Percentiles rank a stretch among this genome's conserved stretches.
phyloP scores from a whole-genome alignment of 1,140 invertebrate species.

The Diachasmimorpha longicaudata region DNA sequence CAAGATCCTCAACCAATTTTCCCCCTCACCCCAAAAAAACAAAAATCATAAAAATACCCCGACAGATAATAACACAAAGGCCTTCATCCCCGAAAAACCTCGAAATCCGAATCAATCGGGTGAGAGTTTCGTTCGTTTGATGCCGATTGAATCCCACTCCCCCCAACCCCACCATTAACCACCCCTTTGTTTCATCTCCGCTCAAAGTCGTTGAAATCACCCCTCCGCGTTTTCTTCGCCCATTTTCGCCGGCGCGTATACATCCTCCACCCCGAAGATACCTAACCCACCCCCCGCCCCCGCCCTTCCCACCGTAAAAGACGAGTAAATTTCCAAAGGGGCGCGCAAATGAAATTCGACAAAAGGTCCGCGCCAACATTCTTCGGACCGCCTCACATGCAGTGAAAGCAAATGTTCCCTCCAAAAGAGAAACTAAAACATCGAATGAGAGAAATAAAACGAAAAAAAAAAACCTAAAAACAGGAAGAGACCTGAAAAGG shows the following conservation, averaged over 20 bases:
- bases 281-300: not conserved
- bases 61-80: not conserved
- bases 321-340: not conserved
- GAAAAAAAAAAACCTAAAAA: not conserved
- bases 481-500: not conserved
- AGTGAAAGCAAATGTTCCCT: not conserved
- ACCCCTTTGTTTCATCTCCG: conserved; percentile 5
- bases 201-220: not conserved
- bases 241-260: not conserved
- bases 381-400: not conserved
- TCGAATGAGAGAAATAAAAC: not conserved
- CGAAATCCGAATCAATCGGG: conserved; percentile 9
- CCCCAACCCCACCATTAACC: not conserved
- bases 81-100: not conserved
- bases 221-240: not conserved
- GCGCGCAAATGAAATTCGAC: conserved; percentile 20
- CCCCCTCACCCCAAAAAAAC: not conserved
- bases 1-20: too few relatives aligned
- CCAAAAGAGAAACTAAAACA: not conserved
- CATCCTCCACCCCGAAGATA: not conserved
- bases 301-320: too few relatives aligned
- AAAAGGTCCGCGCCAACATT: not conserved
- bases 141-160: conserved; percentile 9
- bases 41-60: not conserved
- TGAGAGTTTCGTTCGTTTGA: conserved; percentile 10